These are phyloP conservation scores for Lateolabrax maculatus DNA, from an alignment of 2,797 vertebrate species.

Conservation along the genomic window DNA sequence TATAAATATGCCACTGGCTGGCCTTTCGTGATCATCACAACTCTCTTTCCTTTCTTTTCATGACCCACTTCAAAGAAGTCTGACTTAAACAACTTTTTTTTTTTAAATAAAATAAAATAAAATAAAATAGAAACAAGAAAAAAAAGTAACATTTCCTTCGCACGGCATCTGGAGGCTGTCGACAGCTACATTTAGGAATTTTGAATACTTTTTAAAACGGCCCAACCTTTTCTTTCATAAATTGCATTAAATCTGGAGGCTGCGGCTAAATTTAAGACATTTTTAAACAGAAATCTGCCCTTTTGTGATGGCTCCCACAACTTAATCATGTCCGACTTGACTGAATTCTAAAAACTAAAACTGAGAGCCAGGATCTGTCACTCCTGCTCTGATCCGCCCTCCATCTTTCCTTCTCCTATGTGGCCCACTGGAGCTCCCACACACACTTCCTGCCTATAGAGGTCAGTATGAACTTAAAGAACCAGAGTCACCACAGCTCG, in stretches of 20 bases:
- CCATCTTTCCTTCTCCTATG: too few species aligned
- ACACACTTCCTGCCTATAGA: constrained; percentile 36
- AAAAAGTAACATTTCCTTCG: background rate
- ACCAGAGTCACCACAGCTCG: background rate
- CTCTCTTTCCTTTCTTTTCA: background rate
- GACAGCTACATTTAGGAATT: background rate
- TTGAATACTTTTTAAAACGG: background rate
- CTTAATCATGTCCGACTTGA: background rate
- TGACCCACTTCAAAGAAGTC: background rate
- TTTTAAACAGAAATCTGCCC: background rate
- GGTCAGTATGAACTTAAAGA: constrained; percentile 46
- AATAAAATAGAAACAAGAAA: background rate
- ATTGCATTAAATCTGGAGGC: background rate
- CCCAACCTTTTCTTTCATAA: background rate
- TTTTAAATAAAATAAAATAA: too few species aligned
- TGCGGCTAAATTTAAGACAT: background rate
- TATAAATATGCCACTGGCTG: background rate
- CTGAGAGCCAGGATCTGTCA: too few species aligned
- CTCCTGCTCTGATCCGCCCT: background rate
- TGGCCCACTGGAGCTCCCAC: background rate
- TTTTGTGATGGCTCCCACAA: background rate
- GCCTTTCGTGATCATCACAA: background rate
- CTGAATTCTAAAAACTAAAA: background rate
- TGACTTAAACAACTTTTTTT: background rate
- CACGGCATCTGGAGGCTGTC: too few species aligned